Conservation (phyloP, 2,888 invertebrate genomes). For the Aethes cnicana region DNA sequence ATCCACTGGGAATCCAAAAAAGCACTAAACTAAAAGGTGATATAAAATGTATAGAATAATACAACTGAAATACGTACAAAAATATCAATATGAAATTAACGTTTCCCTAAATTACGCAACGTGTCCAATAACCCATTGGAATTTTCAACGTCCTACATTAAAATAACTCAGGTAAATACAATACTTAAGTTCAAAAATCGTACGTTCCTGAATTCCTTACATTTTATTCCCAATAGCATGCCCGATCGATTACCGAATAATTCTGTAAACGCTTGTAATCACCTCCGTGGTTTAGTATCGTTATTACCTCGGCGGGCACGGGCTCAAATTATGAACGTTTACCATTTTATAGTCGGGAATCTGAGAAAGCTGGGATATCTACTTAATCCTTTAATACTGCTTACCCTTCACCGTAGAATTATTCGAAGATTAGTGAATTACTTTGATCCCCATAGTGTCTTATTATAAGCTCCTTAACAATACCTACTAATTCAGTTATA, state of each 20-base stretch:
- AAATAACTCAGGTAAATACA: slow-evolving; percentile 41
- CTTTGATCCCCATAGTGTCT: slow-evolving; percentile 2
- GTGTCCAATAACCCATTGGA: slow-evolving; percentile 41
- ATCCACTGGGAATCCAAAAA: too few species aligned
- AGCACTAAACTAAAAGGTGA: too few species aligned
- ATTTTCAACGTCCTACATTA: slow-evolving; percentile 52
- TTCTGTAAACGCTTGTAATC: slow-evolving; percentile 78
- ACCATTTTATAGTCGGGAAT: slow-evolving; percentile 39
- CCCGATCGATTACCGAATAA: slow-evolving; percentile 70
- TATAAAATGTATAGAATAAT: neutral
- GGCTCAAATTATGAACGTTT: slow-evolving; percentile 45
- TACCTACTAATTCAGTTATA: too few species aligned
- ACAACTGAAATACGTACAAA: too few species aligned
- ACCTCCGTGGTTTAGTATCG: slow-evolving; percentile 65
- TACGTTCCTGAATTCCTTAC: slow-evolving; percentile 49
- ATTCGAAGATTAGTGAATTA: slow-evolving; percentile 4
- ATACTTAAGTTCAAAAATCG: slow-evolving; percentile 41
- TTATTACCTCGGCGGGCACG: slow-evolving; percentile 69
- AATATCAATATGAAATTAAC: neutral
- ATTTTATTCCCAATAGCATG: slow-evolving; percentile 55
- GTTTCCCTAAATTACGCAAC: slow-evolving; percentile 9
- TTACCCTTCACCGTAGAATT: slow-evolving; percentile 15
- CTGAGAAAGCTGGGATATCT: slow-evolving; percentile 32
- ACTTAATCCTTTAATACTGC: slow-evolving; percentile 23
- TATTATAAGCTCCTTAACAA: too few species aligned